Evolutionary conservation across 1,140 invertebrate species (phyloP), one percentile per base, ranked within the genome.

Genomic region (Bradynema listronoti): DNA sequence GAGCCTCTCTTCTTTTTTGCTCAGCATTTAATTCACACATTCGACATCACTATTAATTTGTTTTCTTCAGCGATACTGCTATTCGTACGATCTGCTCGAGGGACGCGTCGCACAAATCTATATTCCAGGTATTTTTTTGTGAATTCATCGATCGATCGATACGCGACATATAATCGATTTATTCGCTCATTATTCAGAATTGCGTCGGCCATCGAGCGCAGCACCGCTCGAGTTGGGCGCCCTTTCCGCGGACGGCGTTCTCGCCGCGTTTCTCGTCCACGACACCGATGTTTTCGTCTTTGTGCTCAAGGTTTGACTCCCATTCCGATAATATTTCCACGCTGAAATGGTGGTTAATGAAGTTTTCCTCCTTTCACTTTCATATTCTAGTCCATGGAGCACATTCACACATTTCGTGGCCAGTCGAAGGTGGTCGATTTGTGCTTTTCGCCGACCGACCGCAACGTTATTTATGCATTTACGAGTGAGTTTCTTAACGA

Each of bases 351-450:
- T 19, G n/a, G n/a, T n/a, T n/a, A n/a, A n/a, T n/a, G n/a, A n/a
- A n/a, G n/a, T n/a, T n/a, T n/a, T n/a, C n/a, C n/a, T n/a, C n/a
- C n/a, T n/a, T n/a, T n/a, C n/a, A n/a, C n/a, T n/a, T n/a, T n/a
- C n/a, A n/a, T n/a, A 32, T 66, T 68, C 1, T n/a, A 65, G 63
- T 66, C 67, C 34, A 69, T 69, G 67, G 67, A 69, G 19, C 67
- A 72, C 39, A 30, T 69, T 19, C 69, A 72, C 11, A 69, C 67
- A 14, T 69, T 69, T 53, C 42, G 41, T 14, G 67, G 57, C 11
- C 9, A 30, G 9, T n/a, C 50, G 7, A 39, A 45, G 16, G 25
- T 69, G n/a, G 69, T 68, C 3, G 67, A 67, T 14, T 52, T 72
- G 19, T 46, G 63, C 33, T 69, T 69, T 49, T 66, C 67, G 14